These are phyloP conservation scores for Burhinus bistriatus DNA, from an alignment of 2,113 vertebrate species.

Conservation along the genomic window DNA sequence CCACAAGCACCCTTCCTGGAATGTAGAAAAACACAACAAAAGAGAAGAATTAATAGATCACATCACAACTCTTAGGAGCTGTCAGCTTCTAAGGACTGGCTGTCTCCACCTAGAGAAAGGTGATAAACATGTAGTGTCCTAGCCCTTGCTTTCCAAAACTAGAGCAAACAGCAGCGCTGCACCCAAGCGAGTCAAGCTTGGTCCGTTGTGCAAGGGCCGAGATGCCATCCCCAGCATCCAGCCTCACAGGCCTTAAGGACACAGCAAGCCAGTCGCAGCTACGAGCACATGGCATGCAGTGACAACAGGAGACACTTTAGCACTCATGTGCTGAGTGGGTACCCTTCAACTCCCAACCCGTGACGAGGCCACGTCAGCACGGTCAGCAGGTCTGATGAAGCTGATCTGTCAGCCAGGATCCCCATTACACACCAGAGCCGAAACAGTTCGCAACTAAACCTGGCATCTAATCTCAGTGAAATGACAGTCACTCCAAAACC, in stretches of 20 bases:
- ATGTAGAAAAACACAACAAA: slow-evolving; percentile 6
- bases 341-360: neutral
- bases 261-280: neutral
- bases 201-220: neutral
- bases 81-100: neutral
- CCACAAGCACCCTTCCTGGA: slow-evolving; percentile 85
- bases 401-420: neutral
- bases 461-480: neutral
- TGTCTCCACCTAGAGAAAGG: neutral
- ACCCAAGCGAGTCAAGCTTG: neutral
- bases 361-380: neutral
- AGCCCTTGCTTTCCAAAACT: neutral
- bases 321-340: neutral
- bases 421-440: neutral
- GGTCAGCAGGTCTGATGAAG: neutral
- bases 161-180: neutral
- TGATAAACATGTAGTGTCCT: neutral
- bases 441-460: neutral
- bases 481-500: neutral
- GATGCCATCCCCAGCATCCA: rapidly evolving
- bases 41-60: slow-evolving; percentile 23
- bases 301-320: neutral
- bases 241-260: rapidly evolving
- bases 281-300: rapidly evolving
- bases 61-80: neutral